Percentiles rank a stretch among this genome's conserved stretches.
These are phyloP conservation scores for Aldrovandia affinis DNA, from an alignment of 2,797 vertebrate species.

Conservation along the genomic window DNA sequence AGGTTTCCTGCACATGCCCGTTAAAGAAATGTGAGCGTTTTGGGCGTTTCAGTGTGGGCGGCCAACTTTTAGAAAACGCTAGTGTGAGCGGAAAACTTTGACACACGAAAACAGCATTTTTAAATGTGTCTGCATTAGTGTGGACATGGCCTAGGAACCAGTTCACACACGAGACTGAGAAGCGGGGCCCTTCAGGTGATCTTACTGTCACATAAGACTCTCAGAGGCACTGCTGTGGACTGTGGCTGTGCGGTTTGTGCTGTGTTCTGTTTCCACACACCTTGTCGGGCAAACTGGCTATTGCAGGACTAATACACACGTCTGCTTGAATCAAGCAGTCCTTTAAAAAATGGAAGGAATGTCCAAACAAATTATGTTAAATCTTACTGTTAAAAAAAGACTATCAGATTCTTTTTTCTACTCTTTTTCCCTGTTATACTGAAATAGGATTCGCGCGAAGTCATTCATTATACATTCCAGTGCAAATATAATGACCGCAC, in stretches of 20 bases:
- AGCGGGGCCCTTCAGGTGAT: background rate
- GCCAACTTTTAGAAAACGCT: no score
- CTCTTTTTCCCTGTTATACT: background rate
- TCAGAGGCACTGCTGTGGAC: no score
- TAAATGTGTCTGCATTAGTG: no score
- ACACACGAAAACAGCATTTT: no score
- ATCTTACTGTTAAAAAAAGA: background rate
- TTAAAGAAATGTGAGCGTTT: no score
- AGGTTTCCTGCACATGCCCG: no score
- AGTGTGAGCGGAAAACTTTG: no score
- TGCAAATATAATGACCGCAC: background rate
- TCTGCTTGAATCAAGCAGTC: background rate
- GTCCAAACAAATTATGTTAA: background rate
- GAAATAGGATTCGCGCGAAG: background rate
- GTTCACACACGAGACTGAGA: background rate
- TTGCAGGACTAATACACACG: background rate
- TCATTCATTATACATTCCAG: background rate
- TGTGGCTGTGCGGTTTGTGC: no score
- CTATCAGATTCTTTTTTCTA: background rate
- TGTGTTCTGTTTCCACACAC: no score
- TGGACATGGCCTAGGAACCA: background rate
- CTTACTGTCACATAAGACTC: no score
- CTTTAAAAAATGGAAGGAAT: background rate
- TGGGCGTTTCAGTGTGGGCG: no score
- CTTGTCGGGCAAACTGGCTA: no score